Evolutionary conservation across 2,888 invertebrate genomes (phyloP).

Genomic region (Acanthococcus lagerstroemiae): DNA sequence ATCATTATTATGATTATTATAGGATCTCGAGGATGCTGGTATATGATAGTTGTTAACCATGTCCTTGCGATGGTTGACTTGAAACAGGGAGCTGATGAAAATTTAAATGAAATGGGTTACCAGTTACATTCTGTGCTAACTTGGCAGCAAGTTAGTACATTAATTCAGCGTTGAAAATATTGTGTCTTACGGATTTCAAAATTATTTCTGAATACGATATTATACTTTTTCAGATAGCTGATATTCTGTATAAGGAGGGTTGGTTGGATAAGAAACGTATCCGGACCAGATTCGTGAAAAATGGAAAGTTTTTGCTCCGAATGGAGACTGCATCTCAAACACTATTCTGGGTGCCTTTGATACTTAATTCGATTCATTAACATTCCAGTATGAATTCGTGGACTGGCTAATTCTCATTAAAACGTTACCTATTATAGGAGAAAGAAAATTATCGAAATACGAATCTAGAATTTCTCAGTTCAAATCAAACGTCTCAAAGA

Average conservation of each 20-base stretch:
- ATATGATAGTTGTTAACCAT: constrained; percentile 7
- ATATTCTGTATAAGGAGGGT: neutral
- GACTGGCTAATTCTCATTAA: neutral
- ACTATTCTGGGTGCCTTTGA: constrained; percentile 8
- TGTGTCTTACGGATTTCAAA: too few relatives aligned
- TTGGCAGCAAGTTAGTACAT: constrained; percentile 2
- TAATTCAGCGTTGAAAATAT: too few relatives aligned
- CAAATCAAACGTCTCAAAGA: neutral
- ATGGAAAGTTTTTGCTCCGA: constrained; percentile 4
- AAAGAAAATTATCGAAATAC: neutral
- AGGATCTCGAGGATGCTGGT: constrained; percentile 15
- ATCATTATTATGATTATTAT: too few relatives aligned
- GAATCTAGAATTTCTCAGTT: neutral
- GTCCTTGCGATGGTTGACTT: constrained; percentile 5
- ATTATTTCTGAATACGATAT: too few relatives aligned
- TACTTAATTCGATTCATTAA: too few relatives aligned
- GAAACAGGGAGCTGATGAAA: constrained; percentile 12
- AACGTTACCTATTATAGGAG: neutral
- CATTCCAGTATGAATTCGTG: neutral
- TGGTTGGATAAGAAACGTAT: neutral
- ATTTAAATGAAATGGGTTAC: constrained; percentile 10
- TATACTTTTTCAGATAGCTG: neutral
- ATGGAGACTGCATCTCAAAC: constrained; percentile 15
- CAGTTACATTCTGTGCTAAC: constrained; percentile 1
- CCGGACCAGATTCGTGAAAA: neutral